Evolutionary conservation across 2,888 invertebrate species (phyloP).

Genomic region (Thymelicus sylvestris): DNA sequence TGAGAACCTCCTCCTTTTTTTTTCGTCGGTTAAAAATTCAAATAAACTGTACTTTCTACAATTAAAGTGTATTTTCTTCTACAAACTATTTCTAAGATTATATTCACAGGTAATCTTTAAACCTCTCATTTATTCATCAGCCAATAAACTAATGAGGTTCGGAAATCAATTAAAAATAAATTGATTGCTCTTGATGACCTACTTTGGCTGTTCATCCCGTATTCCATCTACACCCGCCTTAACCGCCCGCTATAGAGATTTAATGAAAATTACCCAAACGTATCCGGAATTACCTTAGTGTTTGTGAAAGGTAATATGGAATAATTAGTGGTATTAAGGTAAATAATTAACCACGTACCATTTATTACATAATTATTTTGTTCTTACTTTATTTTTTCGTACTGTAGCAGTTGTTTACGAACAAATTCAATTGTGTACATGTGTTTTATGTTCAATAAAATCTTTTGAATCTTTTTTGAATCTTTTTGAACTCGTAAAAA

Average conservation of each 20-base stretch:
- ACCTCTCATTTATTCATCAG: background rate
- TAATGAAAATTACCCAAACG: slow-evolving; percentile 19
- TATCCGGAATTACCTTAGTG: background rate
- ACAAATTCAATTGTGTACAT: no score
- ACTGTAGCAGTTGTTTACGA: no score
- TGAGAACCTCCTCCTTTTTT: no score
- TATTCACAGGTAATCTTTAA: background rate
- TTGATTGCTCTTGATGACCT: slow-evolving; percentile 53
- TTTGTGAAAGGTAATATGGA: background rate
- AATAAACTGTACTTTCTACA: no score
- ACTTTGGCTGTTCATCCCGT: slow-evolving; percentile 43
- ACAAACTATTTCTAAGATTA: background rate
- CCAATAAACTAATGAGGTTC: slow-evolving; percentile 49
- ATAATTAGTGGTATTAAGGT: background rate
- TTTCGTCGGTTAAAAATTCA: no score
- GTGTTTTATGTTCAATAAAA: no score
- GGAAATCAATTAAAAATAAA: slow-evolving; percentile 71
- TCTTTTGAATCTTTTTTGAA: no score
- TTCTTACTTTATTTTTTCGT: no score
- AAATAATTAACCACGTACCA: background rate
- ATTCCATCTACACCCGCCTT: slow-evolving; percentile 49
- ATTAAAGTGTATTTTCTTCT: no score
- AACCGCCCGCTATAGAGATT: slow-evolving; percentile 4
- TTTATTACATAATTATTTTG: no score
- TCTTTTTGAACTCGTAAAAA: no score